Percentiles rank a stretch among this genome's conserved stretches.
phyloP scores from a whole-genome alignment of 2,113 vertebrate genomes.

The Oreochromis aureus region DNA sequence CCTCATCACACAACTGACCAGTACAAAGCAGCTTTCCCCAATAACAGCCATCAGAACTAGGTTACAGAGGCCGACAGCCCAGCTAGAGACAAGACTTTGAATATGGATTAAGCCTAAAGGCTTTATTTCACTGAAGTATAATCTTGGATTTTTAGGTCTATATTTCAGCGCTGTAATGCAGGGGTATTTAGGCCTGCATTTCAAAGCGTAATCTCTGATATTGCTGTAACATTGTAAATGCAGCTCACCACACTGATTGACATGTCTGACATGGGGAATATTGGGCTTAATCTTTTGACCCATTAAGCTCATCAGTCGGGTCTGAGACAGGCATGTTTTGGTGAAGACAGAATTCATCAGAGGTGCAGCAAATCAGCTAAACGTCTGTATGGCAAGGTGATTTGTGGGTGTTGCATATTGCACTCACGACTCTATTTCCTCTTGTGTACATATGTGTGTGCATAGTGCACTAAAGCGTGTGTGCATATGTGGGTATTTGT shows the following conservation, averaged over 20 bases:
- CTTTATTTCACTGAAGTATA: slow-evolving; percentile 61
- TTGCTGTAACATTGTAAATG: slow-evolving; percentile 36
- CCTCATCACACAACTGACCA: slow-evolving; percentile 54
- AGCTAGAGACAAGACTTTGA: slow-evolving; percentile 54
- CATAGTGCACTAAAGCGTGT: neutral
- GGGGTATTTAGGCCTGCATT: slow-evolving; percentile 48
- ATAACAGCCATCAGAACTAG: slow-evolving; percentile 58
- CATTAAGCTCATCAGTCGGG: slow-evolving; percentile 47
- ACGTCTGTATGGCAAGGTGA: neutral
- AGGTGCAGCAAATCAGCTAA: slow-evolving; percentile 7
- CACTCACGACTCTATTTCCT: neutral
- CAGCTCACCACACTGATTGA: slow-evolving; percentile 28
- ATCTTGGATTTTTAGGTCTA: slow-evolving; percentile 62
- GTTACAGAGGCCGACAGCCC: slow-evolving; percentile 43
- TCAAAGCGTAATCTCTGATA: slow-evolving; percentile 55
- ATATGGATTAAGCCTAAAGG: slow-evolving; percentile 66
- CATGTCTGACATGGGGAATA: slow-evolving; percentile 39
- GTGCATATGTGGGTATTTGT: neutral
- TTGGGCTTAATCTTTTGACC: slow-evolving; percentile 47
- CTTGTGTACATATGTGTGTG: neutral
- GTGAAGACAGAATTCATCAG: slow-evolving; percentile 26
- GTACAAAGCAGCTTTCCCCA: slow-evolving; percentile 66
- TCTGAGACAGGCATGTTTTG: slow-evolving; percentile 35
- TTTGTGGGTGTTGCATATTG: neutral
- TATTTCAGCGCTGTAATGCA: slow-evolving; percentile 47